These are phyloP conservation scores for Lates calcarifer DNA, from an alignment of 2,113 vertebrate genomes.

Conservation along the genomic window DNA sequence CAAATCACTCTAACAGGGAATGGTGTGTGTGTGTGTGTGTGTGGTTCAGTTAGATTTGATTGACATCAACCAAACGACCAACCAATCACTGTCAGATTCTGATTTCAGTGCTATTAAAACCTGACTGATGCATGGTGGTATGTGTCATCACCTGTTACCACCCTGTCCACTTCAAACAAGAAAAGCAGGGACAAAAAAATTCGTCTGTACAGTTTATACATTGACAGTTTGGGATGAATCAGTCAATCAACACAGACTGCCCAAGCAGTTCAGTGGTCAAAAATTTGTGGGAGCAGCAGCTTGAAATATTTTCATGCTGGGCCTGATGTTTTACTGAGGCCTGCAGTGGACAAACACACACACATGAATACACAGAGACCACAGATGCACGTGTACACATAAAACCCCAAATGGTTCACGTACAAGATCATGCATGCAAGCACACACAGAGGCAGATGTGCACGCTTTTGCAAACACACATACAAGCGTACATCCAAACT, in stretches of 20 bases:
- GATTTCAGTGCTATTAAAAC: neutral
- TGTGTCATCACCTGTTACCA: neutral
- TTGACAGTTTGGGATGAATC: too few relatives aligned
- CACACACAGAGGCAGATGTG: neutral
- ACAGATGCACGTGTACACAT: conserved; percentile 10
- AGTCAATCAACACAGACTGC: too few relatives aligned
- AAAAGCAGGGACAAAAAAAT: neutral
- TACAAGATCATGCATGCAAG: neutral
- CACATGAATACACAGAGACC: neutral
- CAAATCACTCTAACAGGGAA: neutral
- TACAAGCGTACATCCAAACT: neutral
- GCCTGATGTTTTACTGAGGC: conserved; percentile 38
- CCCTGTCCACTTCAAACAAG: neutral
- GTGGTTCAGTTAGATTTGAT: neutral
- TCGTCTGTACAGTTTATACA: too few relatives aligned
- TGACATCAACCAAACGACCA: neutral
- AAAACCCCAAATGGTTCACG: conserved; percentile 3
- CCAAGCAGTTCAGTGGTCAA: too few relatives aligned
- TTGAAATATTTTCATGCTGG: conserved; percentile 29
- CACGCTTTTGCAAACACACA: conserved; percentile 6
- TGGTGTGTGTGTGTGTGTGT: neutral
- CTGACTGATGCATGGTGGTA: neutral
- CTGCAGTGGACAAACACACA: neutral
- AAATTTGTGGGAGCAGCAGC: conserved; percentile 38
- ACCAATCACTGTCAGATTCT: neutral